phyloP scores from a whole-genome alignment of 2,113 vertebrate species.

The Bambusicola thoracicus region DNA sequence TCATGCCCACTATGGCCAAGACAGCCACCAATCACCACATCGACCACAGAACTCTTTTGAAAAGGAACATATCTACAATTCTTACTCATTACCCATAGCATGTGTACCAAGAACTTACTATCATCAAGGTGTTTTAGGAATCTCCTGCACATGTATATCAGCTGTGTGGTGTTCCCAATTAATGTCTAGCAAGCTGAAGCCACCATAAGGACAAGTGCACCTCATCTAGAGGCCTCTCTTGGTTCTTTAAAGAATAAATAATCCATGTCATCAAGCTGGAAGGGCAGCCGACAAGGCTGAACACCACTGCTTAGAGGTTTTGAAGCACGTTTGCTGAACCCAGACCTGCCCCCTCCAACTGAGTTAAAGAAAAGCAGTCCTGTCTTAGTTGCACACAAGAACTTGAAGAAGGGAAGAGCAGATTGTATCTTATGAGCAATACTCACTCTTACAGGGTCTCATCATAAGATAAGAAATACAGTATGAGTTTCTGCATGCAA shows the following conservation, averaged over 20 bases:
- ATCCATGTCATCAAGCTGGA: background rate
- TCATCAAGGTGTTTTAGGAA: background rate
- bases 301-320: too few relatives aligned
- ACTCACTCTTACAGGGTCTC: fast-evolving
- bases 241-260: background rate
- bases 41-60: background rate
- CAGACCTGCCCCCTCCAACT: background rate
- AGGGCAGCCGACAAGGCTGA: background rate
- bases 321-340: background rate
- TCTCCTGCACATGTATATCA: background rate
- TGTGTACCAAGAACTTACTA: background rate
- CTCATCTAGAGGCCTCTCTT: too few relatives aligned
- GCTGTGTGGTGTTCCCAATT: background rate
- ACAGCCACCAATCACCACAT: too few relatives aligned
- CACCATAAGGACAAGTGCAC: background rate
- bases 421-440: background rate
- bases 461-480: background rate
- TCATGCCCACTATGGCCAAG: too few relatives aligned
- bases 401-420: background rate
- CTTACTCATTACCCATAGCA: background rate
- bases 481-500: background rate
- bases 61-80: background rate
- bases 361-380: background rate
- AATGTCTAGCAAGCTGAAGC: background rate
- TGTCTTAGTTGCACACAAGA: background rate